Percentiles rank a stretch among this genome's conserved stretches.
phyloP scores from a whole-genome alignment of 2,113 vertebrate species.

The Hippocampus barbouri region DNA sequence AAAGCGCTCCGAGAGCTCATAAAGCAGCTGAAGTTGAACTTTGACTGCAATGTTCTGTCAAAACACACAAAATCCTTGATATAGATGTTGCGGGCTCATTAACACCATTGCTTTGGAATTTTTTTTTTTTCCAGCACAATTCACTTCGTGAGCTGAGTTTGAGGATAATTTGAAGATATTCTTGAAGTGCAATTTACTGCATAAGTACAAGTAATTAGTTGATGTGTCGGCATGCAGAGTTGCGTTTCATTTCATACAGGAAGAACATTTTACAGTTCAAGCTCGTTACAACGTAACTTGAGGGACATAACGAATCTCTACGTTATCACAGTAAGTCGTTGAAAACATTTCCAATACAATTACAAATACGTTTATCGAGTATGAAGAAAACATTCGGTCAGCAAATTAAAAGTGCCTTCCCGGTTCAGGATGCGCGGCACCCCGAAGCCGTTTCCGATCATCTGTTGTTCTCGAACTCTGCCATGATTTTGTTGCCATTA shows the following conservation, averaged over 20 bases:
- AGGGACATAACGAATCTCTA: too few species aligned
- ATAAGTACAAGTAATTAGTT: not conserved
- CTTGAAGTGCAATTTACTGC: not conserved
- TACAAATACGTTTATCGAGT: too few species aligned
- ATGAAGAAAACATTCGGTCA: too few species aligned
- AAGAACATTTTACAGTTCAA: too few species aligned
- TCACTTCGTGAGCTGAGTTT: constrained; percentile 20
- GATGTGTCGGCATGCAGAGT: not conserved
- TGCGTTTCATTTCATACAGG: not conserved
- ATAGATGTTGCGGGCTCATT: constrained; percentile 9
- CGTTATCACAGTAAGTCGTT: too few species aligned
- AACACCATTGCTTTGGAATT: constrained; percentile 16
- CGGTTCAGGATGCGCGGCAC: too few species aligned
- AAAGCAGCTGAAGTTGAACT: constrained; percentile 25
- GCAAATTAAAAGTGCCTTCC: too few species aligned
- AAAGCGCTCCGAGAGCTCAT: constrained; percentile 28
- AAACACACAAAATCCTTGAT: constrained; percentile 19
- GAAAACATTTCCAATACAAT: too few species aligned
- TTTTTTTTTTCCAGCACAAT: not conserved
- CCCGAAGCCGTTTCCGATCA: too few species aligned
- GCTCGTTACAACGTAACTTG: too few species aligned
- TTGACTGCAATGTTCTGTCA: constrained; percentile 24
- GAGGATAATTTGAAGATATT: not conserved
- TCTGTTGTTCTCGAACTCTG: too few species aligned
- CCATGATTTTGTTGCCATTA: too few species aligned